phyloP scores from a whole-genome alignment of 2,888 invertebrate species.

The Pristionchus fissidentatus region DNA sequence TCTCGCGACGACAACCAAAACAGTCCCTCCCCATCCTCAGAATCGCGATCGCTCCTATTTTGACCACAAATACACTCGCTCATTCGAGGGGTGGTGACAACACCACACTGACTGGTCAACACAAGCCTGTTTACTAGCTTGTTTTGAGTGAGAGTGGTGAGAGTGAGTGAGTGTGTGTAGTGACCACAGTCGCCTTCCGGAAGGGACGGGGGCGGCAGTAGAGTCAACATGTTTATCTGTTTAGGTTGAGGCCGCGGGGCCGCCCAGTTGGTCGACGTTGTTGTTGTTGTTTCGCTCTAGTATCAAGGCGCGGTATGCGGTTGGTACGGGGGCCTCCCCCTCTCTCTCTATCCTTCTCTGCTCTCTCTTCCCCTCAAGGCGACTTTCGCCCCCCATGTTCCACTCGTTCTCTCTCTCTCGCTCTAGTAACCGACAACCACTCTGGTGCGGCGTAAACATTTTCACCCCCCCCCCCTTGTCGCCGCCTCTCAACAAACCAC shows the following conservation, averaged over 20 bases:
- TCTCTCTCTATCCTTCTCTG: not conserved
- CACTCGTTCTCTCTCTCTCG: not conserved
- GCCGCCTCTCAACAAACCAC: not conserved
- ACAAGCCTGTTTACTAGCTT: constrained; percentile 16
- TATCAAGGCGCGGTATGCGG: not conserved
- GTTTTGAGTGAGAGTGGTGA: not conserved
- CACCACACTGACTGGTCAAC: not conserved
- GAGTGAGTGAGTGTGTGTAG: too few species aligned
- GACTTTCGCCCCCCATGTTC: not conserved
- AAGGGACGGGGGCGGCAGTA: too few species aligned
- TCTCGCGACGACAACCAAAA: not conserved
- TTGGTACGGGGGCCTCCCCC: not conserved
- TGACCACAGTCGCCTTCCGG: too few species aligned
- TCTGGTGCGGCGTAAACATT: constrained; percentile 23
- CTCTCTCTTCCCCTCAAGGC: not conserved
- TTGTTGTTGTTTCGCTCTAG: constrained; percentile 25
- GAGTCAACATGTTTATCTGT: constrained; percentile 42
- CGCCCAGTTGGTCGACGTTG: not conserved
- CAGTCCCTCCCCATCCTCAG: not conserved
- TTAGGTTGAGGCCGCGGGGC: not conserved
- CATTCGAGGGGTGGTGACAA: too few species aligned
- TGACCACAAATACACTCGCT: constrained; percentile 9
- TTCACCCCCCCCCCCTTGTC: not conserved
- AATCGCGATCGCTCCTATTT: constrained; percentile 25
- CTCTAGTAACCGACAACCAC: not conserved